A percentile compares a stretch with the other conserved stretches of the same genome.
These are phyloP conservation scores for Eurytoma adleriae DNA, from an alignment of 2,888 invertebrate species.

Conservation along the genomic window DNA sequence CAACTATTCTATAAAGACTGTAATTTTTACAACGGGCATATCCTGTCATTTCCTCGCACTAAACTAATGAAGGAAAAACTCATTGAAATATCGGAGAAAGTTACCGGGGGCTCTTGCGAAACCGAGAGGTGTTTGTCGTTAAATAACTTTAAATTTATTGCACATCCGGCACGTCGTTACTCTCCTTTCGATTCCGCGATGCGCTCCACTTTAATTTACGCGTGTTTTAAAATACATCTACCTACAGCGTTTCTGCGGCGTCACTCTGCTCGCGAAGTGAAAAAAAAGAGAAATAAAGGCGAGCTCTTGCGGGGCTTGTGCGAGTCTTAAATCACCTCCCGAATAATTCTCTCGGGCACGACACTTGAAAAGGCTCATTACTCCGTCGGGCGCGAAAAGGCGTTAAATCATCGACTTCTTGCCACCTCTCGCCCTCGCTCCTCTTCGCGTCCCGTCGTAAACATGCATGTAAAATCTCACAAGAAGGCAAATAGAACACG, in stretches of 20 bases:
- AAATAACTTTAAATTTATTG: not conserved
- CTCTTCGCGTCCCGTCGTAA: slow-evolving; percentile 1
- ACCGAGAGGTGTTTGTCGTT: not conserved
- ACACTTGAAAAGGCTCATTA: slow-evolving; percentile 59
- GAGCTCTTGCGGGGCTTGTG: slow-evolving; percentile 22
- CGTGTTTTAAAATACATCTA: slow-evolving; percentile 45
- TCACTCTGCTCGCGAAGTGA: slow-evolving; percentile 16
- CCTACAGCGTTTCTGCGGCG: slow-evolving; percentile 32
- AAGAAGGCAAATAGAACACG: no score
- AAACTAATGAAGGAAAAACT: no score
- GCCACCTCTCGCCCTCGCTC: slow-evolving; percentile 28
- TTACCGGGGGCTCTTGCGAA: no score
- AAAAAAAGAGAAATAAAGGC: slow-evolving; percentile 3
- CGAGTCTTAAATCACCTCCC: slow-evolving; percentile 56
- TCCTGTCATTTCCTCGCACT: no score
- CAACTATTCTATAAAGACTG: no score
- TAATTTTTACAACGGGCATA: no score
- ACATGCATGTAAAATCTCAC: not conserved
- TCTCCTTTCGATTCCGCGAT: slow-evolving; percentile 25
- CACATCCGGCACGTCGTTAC: slow-evolving; percentile 7
- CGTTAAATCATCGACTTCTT: slow-evolving; percentile 57
- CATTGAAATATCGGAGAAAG: no score
- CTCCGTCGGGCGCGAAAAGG: slow-evolving; percentile 59
- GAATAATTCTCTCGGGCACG: slow-evolving; percentile 55
- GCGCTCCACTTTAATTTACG: slow-evolving; percentile 51